phyloP scores from a whole-genome alignment of 2,888 invertebrate species.

The Drosophila meridionalis region DNA sequence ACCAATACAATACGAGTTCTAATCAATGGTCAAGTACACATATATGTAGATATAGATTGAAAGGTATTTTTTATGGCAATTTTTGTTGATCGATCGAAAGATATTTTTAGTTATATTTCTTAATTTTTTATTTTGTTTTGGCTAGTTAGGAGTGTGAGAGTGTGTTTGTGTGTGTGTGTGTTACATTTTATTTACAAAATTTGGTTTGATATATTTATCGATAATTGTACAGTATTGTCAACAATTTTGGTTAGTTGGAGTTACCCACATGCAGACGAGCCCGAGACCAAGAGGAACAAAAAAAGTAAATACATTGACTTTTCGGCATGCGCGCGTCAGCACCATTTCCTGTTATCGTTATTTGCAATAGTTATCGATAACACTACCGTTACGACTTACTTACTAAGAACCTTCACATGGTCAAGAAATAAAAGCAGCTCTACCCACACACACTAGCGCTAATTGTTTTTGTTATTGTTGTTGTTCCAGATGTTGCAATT shows the following conservation, averaged over 20 bases:
- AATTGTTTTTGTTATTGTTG: constrained; percentile 15
- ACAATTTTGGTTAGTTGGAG: constrained; percentile 37
- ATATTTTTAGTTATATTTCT: constrained; percentile 8
- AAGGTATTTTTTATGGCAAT: constrained; percentile 34
- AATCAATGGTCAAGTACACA: constrained; percentile 19
- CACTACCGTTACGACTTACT: constrained; percentile 40
- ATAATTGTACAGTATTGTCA: background rate
- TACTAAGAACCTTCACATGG: constrained; percentile 29
- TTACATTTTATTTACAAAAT: constrained; percentile 53
- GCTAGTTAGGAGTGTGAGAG: constrained; percentile 14
- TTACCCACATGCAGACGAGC: constrained; percentile 42
- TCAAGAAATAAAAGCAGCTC: constrained; percentile 28
- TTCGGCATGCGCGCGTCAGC: constrained; percentile 23
- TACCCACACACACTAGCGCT: constrained; percentile 35
- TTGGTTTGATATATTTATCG: constrained; percentile 21
- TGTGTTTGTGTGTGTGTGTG: constrained; percentile 20
- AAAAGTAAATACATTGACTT: background rate
- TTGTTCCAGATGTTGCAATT: constrained; percentile 15
- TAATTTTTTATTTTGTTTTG: constrained; percentile 3
- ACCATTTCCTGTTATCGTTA: constrained; percentile 15
- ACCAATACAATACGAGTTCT: constrained; percentile 33
- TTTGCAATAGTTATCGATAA: constrained; percentile 27
- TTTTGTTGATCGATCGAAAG: constrained; percentile 33
- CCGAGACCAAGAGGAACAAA: background rate
- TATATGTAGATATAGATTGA: constrained; percentile 7